Percentiles rank a stretch among this genome's conserved stretches.
These are phyloP conservation scores for Cheilinus undulatus DNA, from an alignment of 2,113 vertebrate species.

Conservation along the genomic window DNA sequence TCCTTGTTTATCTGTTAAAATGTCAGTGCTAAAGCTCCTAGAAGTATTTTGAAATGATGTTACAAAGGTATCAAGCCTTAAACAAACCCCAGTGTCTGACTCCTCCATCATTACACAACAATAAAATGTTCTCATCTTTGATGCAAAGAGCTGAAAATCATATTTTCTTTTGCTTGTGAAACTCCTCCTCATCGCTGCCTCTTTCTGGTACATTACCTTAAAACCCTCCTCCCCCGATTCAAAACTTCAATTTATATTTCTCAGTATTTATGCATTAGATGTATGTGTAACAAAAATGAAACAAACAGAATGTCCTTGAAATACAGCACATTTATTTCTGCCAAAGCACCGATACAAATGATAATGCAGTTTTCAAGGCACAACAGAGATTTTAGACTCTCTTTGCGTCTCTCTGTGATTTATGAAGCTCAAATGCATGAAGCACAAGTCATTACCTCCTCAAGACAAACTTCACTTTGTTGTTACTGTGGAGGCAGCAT, in stretches of 20 bases:
- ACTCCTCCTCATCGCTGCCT: conserved; percentile 11
- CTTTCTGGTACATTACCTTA: conserved; percentile 1
- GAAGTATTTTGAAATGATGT: not conserved
- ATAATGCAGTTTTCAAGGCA: conserved; percentile 35
- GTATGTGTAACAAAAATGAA: conserved; percentile 35
- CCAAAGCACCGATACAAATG: conserved; percentile 34
- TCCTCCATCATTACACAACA: not conserved
- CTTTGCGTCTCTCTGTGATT: conserved; percentile 50
- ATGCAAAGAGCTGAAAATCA: not conserved
- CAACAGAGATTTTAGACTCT: conserved; percentile 20
- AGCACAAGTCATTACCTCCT: conserved; percentile 51
- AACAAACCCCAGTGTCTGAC: conserved; percentile 5
- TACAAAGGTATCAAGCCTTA: not conserved
- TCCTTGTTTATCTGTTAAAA: not conserved
- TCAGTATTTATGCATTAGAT: conserved; percentile 14
- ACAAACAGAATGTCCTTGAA: conserved; percentile 14
- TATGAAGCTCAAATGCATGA: conserved; percentile 24
- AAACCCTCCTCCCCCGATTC: conserved; percentile 27
- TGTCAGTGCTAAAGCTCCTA: not conserved
- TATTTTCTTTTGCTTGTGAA: not conserved
- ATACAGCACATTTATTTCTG: conserved; percentile 4
- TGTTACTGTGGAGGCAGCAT: conserved; percentile 30
- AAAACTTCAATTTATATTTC: conserved; percentile 10
- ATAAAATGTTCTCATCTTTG: not conserved
- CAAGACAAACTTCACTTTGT: conserved; percentile 29